Evolutionary conservation across 2,113 vertebrate species (phyloP).

Genomic region (Panthera leo): DNA sequence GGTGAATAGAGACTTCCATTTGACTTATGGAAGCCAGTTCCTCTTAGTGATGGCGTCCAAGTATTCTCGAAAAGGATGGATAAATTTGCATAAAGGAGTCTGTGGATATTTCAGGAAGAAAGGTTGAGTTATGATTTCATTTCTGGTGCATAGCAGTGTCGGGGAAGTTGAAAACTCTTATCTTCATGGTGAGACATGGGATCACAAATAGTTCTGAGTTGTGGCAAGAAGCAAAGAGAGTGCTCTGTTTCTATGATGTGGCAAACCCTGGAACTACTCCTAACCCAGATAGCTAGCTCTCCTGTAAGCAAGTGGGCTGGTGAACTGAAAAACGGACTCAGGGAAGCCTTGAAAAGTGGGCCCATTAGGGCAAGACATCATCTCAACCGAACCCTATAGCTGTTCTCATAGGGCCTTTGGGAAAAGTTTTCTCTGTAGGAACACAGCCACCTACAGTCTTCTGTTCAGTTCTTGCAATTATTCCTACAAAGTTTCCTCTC

Average conservation of each 20-base stretch:
- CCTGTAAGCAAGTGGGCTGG: background rate
- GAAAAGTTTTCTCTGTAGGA: background rate
- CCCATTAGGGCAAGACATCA: background rate
- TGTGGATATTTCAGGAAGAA: background rate
- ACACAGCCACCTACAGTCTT: too few relatives aligned
- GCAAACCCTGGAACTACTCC: background rate
- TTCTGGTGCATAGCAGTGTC: background rate
- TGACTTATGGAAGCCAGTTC: background rate
- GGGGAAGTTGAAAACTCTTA: background rate
- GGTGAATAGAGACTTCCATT: background rate
- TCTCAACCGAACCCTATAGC: background rate
- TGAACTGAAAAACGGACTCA: background rate
- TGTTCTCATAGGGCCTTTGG: background rate
- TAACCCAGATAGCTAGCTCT: background rate
- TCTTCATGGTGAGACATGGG: background rate
- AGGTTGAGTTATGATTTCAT: background rate
- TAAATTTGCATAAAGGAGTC: background rate
- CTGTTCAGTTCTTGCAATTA: background rate
- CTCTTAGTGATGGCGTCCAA: too few relatives aligned
- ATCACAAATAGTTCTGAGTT: background rate
- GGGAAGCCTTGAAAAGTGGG: background rate
- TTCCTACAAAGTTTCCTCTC: background rate
- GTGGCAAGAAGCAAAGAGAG: background rate
- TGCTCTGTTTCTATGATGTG: background rate
- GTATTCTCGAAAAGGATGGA: background rate